phyloP scores from a whole-genome alignment of 2,888 invertebrate genomes.

The Scaptomyza parva region DNA sequence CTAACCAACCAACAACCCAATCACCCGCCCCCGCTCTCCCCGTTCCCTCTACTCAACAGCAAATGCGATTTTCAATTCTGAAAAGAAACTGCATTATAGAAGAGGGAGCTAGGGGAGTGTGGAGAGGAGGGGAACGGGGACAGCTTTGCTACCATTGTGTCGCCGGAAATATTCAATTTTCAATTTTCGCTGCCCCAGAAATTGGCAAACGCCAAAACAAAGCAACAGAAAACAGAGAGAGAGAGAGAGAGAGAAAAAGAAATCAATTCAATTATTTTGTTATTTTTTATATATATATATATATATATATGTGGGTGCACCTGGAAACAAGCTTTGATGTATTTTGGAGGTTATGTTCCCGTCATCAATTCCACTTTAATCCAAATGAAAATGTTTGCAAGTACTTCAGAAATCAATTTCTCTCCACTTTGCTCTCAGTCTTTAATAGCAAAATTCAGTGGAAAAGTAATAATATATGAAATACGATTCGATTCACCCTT shows the following conservation, averaged over 20 bases:
- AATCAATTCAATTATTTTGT: slow-evolving; percentile 74
- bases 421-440: neutral
- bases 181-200: slow-evolving; percentile 74
- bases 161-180: slow-evolving; percentile 81
- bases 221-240: slow-evolving; percentile 37
- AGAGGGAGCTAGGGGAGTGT: slow-evolving; percentile 1
- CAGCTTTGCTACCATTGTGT: slow-evolving; percentile 61
- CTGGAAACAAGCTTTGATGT: slow-evolving; percentile 8
- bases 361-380: slow-evolving; percentile 20
- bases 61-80: slow-evolving; percentile 53
- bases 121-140: neutral
- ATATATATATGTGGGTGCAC: too few relatives aligned
- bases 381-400: slow-evolving; percentile 31
- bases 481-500: neutral
- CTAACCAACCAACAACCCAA: too few relatives aligned
- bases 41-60: too few relatives aligned
- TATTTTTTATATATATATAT: slow-evolving; percentile 26
- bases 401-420: neutral
- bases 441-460: neutral
- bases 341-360: slow-evolving; percentile 9
- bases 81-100: slow-evolving; percentile 26
- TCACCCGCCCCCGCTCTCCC: slow-evolving; percentile 23
- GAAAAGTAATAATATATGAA: neutral
- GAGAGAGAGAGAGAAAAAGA: slow-evolving; percentile 8
- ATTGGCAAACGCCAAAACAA: slow-evolving; percentile 73